Conservation (phyloP, 2,888 invertebrate species). For the Chaetoderma sp. region DNA sequence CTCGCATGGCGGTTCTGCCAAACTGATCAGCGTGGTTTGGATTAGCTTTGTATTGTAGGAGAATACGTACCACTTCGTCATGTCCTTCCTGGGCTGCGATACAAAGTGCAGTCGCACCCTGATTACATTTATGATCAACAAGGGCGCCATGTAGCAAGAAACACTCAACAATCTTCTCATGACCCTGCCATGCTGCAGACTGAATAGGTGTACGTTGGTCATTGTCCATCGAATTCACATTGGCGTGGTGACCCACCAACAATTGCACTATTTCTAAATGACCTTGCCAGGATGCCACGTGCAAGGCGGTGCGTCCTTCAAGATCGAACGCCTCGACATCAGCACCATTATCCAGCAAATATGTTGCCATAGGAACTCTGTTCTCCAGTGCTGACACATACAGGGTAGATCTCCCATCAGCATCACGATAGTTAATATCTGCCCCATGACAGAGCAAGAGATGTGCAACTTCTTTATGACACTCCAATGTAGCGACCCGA, state of each 20-base stretch:
- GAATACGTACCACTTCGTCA: constrained; percentile 86
- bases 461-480: constrained; percentile 73
- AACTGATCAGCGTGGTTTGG: constrained; percentile 70
- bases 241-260: constrained; percentile 84
- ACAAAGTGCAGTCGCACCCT: constrained; percentile 92
- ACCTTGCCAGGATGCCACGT: constrained; percentile 87
- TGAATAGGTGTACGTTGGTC: constrained; percentile 85
- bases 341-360: constrained; percentile 76
- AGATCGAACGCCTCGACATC: constrained; percentile 89
- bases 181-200: constrained; percentile 96
- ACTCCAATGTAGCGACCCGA: constrained; percentile 81
- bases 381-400: constrained; percentile 83
- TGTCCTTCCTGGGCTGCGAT: constrained; percentile 97
- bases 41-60: constrained; percentile 70
- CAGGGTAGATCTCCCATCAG: constrained; percentile 90
- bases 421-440: constrained; percentile 89
- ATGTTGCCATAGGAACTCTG: constrained; percentile 55
- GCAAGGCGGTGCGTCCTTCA: constrained; percentile 85
- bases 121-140: constrained; percentile 92
- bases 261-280: constrained; percentile 92
- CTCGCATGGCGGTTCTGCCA: constrained; percentile 73
- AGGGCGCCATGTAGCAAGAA: constrained; percentile 82
- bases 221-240: constrained; percentile 77
- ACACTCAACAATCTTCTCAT: constrained; percentile 84
- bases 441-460: constrained; percentile 79